A percentile compares a stretch with the other conserved stretches of the same genome.
Evolutionary conservation across 92 coral and sea anemone species (phyloP).

Genomic region (Umimayanthus chanpuru): DNA sequence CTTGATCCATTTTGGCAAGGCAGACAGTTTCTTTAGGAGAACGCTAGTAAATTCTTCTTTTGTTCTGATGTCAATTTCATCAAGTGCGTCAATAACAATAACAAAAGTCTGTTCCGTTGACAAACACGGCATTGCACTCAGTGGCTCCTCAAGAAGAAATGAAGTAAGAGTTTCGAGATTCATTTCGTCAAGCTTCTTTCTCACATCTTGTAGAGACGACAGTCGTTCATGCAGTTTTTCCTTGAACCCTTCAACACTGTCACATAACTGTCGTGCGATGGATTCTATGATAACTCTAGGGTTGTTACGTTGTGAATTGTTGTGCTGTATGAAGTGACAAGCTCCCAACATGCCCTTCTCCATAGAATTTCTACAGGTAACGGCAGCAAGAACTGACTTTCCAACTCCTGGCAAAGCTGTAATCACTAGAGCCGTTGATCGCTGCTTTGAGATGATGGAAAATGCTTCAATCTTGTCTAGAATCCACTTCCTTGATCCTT

Average conservation of each 20-base stretch:
- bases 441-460: neutral
- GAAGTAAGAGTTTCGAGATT: constrained; percentile 1
- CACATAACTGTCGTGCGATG: constrained; percentile 10
- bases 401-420: neutral
- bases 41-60: constrained; percentile 1
- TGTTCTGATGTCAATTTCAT: neutral
- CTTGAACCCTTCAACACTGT: constrained; percentile 1
- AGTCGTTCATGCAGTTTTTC: neutral
- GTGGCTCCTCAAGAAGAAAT: constrained; percentile 12
- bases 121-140: neutral
- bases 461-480: neutral
- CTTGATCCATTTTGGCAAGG: neutral
- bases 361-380: neutral
- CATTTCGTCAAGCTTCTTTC: neutral
- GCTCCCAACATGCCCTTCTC: constrained; percentile 1
- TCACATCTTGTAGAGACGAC: neutral
- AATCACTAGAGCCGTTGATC: neutral
- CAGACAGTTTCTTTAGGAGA: neutral
- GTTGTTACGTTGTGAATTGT: constrained; percentile 25
- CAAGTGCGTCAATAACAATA: constrained; percentile 17
- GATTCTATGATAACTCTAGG: constrained; percentile 15
- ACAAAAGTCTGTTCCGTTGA: neutral
- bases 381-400: too few relatives aligned
- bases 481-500: constrained; percentile 2
- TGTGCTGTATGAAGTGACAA: constrained; percentile 38